Evolutionary conservation across 2,113 vertebrate species (phyloP).

Genomic region (Morone chrysops): DNA sequence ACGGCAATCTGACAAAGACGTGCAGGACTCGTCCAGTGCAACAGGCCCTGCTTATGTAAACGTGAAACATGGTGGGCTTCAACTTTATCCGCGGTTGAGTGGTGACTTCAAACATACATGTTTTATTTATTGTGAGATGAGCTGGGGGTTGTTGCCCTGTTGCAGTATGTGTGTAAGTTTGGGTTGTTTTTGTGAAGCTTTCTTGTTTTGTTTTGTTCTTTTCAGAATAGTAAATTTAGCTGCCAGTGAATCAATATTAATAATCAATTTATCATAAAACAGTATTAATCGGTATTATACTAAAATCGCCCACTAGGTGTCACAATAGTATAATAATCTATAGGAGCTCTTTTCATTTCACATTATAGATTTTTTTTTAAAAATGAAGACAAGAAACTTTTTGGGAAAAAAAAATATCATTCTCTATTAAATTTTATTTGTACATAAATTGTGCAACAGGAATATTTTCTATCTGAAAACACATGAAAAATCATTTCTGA

Average conservation of each 20-base stretch:
- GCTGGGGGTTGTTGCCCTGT: fast-evolving
- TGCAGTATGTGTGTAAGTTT: neutral
- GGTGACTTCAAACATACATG: neutral
- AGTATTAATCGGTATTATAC: neutral
- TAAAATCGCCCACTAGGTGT: constrained; percentile 53
- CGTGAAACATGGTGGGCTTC: neutral
- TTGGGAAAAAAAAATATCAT: constrained; percentile 54
- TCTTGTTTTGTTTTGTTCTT: too few species aligned
- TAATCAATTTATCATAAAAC: too few species aligned
- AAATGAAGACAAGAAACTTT: constrained; percentile 36
- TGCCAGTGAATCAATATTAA: too few species aligned
- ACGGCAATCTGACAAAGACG: constrained; percentile 1
- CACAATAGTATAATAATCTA: constrained; percentile 28
- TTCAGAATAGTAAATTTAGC: neutral
- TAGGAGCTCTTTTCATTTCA: too few species aligned
- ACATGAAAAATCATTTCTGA: constrained; percentile 66
- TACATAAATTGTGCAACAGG: constrained; percentile 80
- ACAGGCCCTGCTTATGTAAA: neutral
- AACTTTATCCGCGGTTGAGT: neutral
- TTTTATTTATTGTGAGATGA: too few species aligned
- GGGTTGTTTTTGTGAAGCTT: neutral
- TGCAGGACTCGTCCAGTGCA: neutral
- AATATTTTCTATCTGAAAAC: constrained; percentile 63
- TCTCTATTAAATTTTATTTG: too few species aligned
- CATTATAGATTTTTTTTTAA: neutral